Evolutionary conservation across 92 coral and sea anemone genomes (phyloP).

Genomic region (Porites evermanni): DNA sequence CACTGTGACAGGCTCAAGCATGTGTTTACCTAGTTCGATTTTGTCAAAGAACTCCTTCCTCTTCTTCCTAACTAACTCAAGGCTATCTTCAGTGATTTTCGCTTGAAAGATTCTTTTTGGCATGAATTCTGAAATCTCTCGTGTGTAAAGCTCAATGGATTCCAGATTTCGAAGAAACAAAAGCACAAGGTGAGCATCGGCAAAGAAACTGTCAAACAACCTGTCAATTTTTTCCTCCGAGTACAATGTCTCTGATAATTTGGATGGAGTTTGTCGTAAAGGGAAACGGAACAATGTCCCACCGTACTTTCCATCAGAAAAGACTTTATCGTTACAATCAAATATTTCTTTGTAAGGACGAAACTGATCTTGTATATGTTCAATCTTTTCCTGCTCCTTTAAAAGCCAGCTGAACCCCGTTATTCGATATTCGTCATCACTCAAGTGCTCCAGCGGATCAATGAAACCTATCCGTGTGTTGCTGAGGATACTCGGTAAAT

Average conservation of each 20-base stretch:
- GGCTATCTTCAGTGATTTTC: constrained; percentile 58
- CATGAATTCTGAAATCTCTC: constrained; percentile 45
- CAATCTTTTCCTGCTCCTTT: neutral
- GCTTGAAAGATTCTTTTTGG: constrained; percentile 62
- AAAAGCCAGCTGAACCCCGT: constrained; percentile 64
- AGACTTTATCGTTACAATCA: constrained; percentile 46
- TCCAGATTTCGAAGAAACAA: constrained; percentile 66
- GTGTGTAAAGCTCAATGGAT: constrained; percentile 59
- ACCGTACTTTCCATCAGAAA: constrained; percentile 50
- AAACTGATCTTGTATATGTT: constrained; percentile 64
- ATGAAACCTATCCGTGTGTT: constrained; percentile 49
- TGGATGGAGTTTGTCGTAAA: constrained; percentile 60
- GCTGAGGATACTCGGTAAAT: constrained; percentile 68
- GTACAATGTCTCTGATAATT: constrained; percentile 69
- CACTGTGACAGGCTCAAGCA: constrained; percentile 56
- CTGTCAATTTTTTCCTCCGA: constrained; percentile 59
- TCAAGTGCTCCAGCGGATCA: constrained; percentile 64
- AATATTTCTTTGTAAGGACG: constrained; percentile 76
- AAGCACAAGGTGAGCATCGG: constrained; percentile 64
- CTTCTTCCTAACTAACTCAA: constrained; percentile 43
- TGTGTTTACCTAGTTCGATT: constrained; percentile 25
- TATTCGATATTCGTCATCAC: neutral
- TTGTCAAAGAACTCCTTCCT: constrained; percentile 52
- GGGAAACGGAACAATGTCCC: constrained; percentile 90
- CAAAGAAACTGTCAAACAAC: constrained; percentile 62